phyloP scores from a whole-genome alignment of 2,113 vertebrate species.

The Lathamus discolor region DNA sequence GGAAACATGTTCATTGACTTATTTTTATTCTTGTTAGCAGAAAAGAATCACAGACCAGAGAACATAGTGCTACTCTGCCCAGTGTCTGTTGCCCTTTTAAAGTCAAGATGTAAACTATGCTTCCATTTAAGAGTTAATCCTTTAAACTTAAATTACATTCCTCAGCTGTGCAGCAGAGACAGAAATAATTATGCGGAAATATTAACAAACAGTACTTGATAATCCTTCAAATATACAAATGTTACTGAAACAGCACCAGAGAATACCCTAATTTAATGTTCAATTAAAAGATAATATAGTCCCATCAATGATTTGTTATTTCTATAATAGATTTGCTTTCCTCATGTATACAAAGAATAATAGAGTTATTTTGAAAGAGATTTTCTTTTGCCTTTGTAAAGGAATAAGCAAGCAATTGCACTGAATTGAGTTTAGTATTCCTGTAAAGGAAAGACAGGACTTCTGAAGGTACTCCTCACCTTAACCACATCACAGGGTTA shows the following conservation, averaged over 20 bases:
- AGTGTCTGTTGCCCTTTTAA: not conserved
- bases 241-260: not conserved
- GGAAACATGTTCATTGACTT: not conserved
- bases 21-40: not conserved
- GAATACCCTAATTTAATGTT: not conserved
- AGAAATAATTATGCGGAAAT: not conserved
- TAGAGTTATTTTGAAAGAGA: not conserved
- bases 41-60: not conserved
- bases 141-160: not conserved
- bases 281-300: not conserved
- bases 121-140: not conserved
- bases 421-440: not conserved
- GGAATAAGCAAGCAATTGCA: not conserved
- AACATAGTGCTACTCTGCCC: not conserved
- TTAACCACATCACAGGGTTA: not conserved
- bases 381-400: not conserved
- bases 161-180: not conserved
- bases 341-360: not conserved
- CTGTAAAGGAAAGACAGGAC: not conserved
- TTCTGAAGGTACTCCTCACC: not conserved
- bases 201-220: not conserved
- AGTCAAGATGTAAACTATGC: not conserved
- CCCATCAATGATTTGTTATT: not conserved
- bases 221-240: not conserved
- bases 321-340: not conserved